phyloP scores from a whole-genome alignment of 2,113 vertebrate species.

The Pycnonotus jocosus region DNA sequence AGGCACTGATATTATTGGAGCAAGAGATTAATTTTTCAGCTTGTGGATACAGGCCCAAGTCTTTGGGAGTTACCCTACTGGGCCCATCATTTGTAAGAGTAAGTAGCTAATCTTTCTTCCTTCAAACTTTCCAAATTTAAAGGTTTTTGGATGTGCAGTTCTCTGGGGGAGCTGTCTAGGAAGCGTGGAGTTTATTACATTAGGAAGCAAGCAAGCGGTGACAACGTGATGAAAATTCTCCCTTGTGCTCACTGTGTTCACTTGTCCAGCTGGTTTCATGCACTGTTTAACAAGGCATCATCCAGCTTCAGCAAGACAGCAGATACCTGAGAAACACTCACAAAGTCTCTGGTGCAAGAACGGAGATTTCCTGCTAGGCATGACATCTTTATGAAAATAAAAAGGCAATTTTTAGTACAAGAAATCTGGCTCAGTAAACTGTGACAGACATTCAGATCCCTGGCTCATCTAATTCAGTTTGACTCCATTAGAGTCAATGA shows the following conservation, averaged over 20 bases:
- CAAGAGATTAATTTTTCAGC: neutral
- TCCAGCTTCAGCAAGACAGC: neutral
- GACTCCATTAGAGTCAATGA: neutral
- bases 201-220: neutral
- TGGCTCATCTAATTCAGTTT: neutral
- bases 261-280: neutral
- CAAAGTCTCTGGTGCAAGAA: neutral
- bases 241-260: neutral
- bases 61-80: neutral
- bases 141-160: neutral
- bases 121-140: neutral
- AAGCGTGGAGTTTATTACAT: neutral
- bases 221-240: neutral
- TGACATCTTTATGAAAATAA: conserved; percentile 21
- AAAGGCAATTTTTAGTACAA: neutral
- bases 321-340: neutral
- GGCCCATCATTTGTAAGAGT: neutral
- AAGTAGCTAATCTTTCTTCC: conserved; percentile 13
- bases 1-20: neutral
- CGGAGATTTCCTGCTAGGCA: neutral
- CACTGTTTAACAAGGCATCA: neutral
- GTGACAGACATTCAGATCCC: neutral
- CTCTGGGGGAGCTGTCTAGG: neutral
- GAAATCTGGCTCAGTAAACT: neutral
- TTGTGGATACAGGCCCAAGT: neutral